Base-by-base conservation (phyloP, 2,113 vertebrate species). In the Datnioides undecimradiatus region DNA sequence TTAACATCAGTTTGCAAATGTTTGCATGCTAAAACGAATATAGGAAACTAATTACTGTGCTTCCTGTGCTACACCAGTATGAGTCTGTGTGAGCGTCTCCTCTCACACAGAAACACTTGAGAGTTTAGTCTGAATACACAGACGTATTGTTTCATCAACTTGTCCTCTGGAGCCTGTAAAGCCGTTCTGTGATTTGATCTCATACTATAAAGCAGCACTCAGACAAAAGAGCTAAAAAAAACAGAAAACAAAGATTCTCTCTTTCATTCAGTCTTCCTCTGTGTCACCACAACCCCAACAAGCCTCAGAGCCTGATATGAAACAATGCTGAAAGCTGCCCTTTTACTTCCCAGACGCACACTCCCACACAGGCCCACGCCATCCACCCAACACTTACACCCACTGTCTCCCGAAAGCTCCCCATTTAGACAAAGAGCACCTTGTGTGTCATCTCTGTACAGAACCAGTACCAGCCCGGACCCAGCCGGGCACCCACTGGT, bases 301-400 rank as follows among this genome's bases (percentile, higher is more conserved):
- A 76, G 48, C 77, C 65, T 57, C 36, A 33, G 41, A 80, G 73
- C 33, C 71, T 31, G 67, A 79, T n/a, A n/a, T 72, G 67, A 74
- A 85, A 87, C 87, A 58, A 82, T 74, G 31, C 72, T 88, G 86
- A n/a, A n/a, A n/a, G 80, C 77, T 73, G 87, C 77, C 79, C n/a
- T n/a, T 87, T 88, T 49, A 76, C 80, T 73, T 74, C 40, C 67
- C 40, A 45, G 51, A 67, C 76, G 58, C 79, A 78, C 63, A 77
- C 13, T 34, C 62, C n/a, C n/a, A n/a, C 77, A 74, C 80, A 68
- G 43, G 60, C 21, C 21, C 63, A 73, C 70, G 55, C 66, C 38
- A n/a, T 11, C 49, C n/a, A 55, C 31, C n/a, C n/a, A 70, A 48
- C 75, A 71, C 71, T 59, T 34, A 9, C 73, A 72, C n/a, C 59